Evolutionary conservation across 2,797 vertebrate species (phyloP).

Genomic region (Spheniscus humboldti): DNA sequence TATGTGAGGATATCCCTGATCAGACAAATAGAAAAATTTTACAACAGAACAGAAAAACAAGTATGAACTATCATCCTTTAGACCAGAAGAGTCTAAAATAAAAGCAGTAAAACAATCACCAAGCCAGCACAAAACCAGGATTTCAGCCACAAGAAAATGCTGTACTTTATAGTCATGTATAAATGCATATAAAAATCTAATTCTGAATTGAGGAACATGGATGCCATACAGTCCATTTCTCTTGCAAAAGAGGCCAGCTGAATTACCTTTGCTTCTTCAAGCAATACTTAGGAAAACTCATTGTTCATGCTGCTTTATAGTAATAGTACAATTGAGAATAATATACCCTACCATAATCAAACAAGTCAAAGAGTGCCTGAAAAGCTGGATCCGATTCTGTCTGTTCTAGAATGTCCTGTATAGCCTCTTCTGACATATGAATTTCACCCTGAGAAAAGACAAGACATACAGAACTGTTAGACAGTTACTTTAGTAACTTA

Average conservation of each 20-base stretch:
- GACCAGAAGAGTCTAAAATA: neutral
- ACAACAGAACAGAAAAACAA: neutral
- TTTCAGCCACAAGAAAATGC: neutral
- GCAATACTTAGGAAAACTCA: neutral
- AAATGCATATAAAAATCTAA: neutral
- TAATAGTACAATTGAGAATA: neutral
- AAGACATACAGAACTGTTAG: neutral
- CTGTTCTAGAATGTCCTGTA: slow-evolving; percentile 95
- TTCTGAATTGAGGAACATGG: neutral
- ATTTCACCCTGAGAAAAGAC: slow-evolving; percentile 85
- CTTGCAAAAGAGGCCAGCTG: neutral
- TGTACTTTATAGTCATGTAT: neutral
- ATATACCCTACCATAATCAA: slow-evolving; percentile 85
- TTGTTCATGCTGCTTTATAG: neutral
- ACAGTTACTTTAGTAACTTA: neutral
- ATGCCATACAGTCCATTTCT: neutral
- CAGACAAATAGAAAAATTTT: neutral
- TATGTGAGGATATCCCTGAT: neutral
- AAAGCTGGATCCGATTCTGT: slow-evolving; percentile 98
- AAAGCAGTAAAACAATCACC: neutral
- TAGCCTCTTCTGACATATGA: slow-evolving; percentile 97
- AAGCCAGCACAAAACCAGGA: neutral
- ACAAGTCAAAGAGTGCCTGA: slow-evolving; percentile 96
- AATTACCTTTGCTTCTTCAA: neutral
- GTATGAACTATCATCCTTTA: neutral